These are phyloP conservation scores for Caenorhabditis drosophilae DNA, from an alignment of 2,888 invertebrate species.

Conservation along the genomic window DNA sequence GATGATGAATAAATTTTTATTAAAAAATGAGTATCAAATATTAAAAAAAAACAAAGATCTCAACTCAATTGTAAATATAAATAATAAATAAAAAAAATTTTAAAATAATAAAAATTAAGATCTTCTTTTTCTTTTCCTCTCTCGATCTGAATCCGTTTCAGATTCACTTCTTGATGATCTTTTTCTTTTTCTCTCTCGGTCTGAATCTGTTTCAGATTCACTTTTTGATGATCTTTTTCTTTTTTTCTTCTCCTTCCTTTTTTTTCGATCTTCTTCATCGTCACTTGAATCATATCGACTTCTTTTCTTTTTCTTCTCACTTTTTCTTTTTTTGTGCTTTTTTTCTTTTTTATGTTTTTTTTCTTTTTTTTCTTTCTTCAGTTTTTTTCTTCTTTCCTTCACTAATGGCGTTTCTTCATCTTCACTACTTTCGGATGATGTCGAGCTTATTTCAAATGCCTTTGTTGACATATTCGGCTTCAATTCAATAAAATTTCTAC, in stretches of 20 bases:
- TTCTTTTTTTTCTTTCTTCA: slow-evolving; percentile 29
- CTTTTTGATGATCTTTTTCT: background rate
- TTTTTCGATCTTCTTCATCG: slow-evolving; percentile 4
- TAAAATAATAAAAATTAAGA: slow-evolving; percentile 1
- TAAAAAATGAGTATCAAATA: background rate
- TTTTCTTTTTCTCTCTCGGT: slow-evolving; percentile 2
- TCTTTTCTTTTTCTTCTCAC: slow-evolving; percentile 23
- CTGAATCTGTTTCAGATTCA: slow-evolving; percentile 4
- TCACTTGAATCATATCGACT: slow-evolving; percentile 18
- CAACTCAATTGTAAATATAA: slow-evolving; percentile 3
- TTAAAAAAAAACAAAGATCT: slow-evolving; percentile 13
- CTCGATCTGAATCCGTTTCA: slow-evolving; percentile 3
- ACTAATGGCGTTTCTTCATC: slow-evolving; percentile 62
- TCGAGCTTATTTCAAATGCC: slow-evolving; percentile 71
- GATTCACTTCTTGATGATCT: background rate
- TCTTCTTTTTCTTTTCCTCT: background rate
- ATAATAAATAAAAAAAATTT: slow-evolving; percentile 3
- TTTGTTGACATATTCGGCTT: slow-evolving; percentile 68
- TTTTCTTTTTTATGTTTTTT: slow-evolving; percentile 24
- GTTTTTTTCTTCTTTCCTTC: slow-evolving; percentile 19
- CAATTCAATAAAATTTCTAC: slow-evolving; percentile 71
- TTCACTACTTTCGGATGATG: slow-evolving; percentile 71
- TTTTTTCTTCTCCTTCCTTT: background rate
- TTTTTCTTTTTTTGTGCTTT: slow-evolving; percentile 24
- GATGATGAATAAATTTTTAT: no score